Conservation (phyloP, 2,797 vertebrate species). For the Pristis pectinata region DNA sequence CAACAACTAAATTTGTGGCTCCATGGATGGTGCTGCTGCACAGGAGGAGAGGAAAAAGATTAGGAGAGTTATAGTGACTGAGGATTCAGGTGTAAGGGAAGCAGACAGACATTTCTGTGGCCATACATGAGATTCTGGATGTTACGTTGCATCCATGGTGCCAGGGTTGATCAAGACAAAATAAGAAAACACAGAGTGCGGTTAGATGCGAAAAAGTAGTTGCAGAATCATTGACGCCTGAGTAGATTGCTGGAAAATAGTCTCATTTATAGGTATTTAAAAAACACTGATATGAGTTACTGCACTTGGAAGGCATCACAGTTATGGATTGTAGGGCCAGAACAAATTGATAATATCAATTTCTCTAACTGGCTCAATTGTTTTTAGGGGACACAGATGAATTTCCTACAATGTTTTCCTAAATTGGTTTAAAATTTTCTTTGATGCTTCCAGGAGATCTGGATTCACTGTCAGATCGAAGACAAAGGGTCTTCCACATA, state of each 20-base stretch:
- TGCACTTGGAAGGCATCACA: background rate
- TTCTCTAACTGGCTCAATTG: background rate
- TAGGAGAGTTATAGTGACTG: too few relatives aligned
- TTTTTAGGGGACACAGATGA: background rate
- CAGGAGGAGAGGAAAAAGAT: too few relatives aligned
- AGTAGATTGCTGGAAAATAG: background rate
- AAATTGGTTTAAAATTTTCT: background rate
- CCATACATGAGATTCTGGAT: too few relatives aligned
- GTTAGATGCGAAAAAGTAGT: background rate
- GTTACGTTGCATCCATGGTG: too few relatives aligned
- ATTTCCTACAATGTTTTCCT: background rate
- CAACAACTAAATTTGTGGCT: too few relatives aligned
- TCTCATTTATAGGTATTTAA: background rate
- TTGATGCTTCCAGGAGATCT: background rate
- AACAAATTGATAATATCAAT: background rate
- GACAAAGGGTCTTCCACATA: too few relatives aligned
- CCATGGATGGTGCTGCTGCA: too few relatives aligned
- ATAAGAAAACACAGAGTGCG: background rate
- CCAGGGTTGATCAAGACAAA: background rate
- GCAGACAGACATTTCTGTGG: too few relatives aligned
- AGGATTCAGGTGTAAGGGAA: too few relatives aligned
- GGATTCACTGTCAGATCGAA: too few relatives aligned
- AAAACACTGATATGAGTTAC: background rate
- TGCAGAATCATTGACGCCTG: background rate
- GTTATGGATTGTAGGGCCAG: background rate